phyloP scores from a whole-genome alignment of 2,888 invertebrate species.

The Melipona bicolor region DNA sequence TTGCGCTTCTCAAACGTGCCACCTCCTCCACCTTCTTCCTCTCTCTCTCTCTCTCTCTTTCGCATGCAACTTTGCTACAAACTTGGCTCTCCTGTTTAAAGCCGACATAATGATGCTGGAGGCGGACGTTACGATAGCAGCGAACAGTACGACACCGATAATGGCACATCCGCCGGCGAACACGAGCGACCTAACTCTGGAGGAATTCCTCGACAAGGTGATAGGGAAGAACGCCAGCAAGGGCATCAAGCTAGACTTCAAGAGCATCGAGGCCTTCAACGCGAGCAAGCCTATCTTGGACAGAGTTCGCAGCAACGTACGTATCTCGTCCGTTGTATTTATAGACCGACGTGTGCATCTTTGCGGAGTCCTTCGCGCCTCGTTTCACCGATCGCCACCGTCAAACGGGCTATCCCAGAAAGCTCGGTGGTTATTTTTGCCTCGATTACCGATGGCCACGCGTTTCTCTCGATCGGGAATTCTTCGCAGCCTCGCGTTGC shows the following conservation, averaged over 20 bases:
- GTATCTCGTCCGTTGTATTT: constrained; percentile 51
- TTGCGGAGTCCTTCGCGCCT: constrained; percentile 21
- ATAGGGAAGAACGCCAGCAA: constrained; percentile 85
- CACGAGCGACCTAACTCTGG: constrained; percentile 90
- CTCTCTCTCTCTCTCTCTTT: background rate
- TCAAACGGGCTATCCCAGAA: constrained; percentile 16
- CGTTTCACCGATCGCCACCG: constrained; percentile 21
- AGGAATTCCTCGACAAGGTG: constrained; percentile 89
- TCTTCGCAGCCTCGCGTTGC: background rate
- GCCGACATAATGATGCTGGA: constrained; percentile 91
- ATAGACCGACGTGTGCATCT: constrained; percentile 20
- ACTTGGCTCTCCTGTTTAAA: constrained; percentile 75
- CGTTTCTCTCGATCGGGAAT: constrained; percentile 8
- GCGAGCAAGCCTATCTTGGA: constrained; percentile 85
- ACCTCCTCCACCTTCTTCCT: background rate
- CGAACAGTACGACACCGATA: constrained; percentile 87
- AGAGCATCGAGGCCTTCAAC: constrained; percentile 90
- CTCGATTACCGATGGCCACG: constrained; percentile 11
- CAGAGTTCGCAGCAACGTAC: constrained; percentile 82
- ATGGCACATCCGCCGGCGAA: constrained; percentile 94
- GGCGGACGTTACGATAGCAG: constrained; percentile 92
- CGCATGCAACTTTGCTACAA: background rate
- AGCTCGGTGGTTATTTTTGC: constrained; percentile 2
- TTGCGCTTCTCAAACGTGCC: constrained; percentile 9
- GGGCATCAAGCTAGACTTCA: constrained; percentile 89